Percentiles rank a stretch among this genome's conserved stretches.
These are phyloP conservation scores for Cossypha dichroa DNA, from an alignment of 2,797 vertebrate species.

Conservation along the genomic window DNA sequence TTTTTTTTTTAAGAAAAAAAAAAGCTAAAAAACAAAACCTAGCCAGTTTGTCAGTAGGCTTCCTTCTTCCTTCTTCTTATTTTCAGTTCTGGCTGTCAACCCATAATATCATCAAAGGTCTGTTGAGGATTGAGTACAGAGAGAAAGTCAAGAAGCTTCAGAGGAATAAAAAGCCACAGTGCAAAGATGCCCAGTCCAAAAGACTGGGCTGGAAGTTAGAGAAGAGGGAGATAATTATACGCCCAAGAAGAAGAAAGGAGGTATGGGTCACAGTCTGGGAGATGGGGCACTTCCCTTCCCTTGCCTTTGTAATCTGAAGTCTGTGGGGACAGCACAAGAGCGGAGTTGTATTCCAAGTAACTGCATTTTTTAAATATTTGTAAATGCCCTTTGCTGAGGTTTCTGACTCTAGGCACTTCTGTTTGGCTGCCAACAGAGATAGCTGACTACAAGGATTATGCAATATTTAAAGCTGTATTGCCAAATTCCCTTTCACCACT, in stretches of 20 bases:
- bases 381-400: constrained; percentile 52
- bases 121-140: constrained; percentile 29
- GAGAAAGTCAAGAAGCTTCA: constrained; percentile 16
- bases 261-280: background rate
- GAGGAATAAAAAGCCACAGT: constrained; percentile 6
- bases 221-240: background rate
- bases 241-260: constrained; percentile 9
- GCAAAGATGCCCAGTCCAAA: background rate
- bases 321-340: background rate
- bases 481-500: background rate
- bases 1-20: background rate
- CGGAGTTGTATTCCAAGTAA: background rate
- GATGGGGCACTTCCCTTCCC: background rate
- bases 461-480: constrained; percentile 33
- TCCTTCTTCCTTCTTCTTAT: constrained; percentile 8
- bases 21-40: background rate
- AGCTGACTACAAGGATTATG: background rate
- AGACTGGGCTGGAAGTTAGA: background rate
- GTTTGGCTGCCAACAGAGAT: background rate
- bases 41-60: constrained; percentile 28
- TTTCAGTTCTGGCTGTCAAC: constrained; percentile 59
- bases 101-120: constrained; percentile 60
- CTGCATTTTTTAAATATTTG: constrained; percentile 39
- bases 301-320: constrained; percentile 5
- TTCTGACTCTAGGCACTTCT: constrained; percentile 24